These are phyloP conservation scores for Fragum sueziense DNA, from an alignment of 2,888 invertebrate genomes.

Conservation along the genomic window DNA sequence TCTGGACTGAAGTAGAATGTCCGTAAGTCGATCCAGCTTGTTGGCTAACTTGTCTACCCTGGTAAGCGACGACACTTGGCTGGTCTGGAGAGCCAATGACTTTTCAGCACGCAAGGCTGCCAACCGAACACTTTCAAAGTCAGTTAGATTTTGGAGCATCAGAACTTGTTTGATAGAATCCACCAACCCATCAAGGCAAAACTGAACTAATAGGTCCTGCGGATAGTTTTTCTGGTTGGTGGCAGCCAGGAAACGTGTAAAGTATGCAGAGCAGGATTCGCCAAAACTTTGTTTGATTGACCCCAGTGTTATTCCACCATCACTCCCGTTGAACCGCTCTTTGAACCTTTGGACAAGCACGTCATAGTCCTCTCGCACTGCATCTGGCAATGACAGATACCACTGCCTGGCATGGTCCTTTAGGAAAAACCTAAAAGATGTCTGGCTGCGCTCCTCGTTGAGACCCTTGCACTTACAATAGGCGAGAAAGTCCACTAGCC, in stretches of 20 bases:
- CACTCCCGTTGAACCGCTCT: slow-evolving; percentile 15
- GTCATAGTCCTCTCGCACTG: neutral
- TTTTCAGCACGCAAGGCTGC: slow-evolving; percentile 8
- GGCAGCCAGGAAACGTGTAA: slow-evolving; percentile 18
- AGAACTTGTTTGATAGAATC: slow-evolving; percentile 3
- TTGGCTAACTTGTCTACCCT: neutral
- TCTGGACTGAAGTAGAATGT: neutral
- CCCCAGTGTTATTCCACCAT: neutral
- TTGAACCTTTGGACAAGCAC: neutral
- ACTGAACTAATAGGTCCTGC: neutral
- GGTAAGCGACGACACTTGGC: neutral
- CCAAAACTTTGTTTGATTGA: neutral
- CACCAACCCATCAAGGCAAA: slow-evolving; percentile 2
- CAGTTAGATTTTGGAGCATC: slow-evolving; percentile 19
- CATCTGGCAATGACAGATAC: slow-evolving; percentile 13
- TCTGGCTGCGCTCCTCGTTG: neutral
- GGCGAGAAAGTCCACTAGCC: neutral
- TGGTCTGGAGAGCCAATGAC: neutral
- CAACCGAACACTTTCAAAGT: neutral
- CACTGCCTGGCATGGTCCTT: slow-evolving; percentile 27
- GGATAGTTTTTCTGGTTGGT: slow-evolving; percentile 22
- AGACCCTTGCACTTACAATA: neutral
- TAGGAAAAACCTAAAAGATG: slow-evolving; percentile 7
- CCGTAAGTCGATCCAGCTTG: neutral
- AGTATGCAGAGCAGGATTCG: slow-evolving; percentile 9